Conservation (phyloP, 2,888 invertebrate species). For the Sminthurides aquaticus region DNA sequence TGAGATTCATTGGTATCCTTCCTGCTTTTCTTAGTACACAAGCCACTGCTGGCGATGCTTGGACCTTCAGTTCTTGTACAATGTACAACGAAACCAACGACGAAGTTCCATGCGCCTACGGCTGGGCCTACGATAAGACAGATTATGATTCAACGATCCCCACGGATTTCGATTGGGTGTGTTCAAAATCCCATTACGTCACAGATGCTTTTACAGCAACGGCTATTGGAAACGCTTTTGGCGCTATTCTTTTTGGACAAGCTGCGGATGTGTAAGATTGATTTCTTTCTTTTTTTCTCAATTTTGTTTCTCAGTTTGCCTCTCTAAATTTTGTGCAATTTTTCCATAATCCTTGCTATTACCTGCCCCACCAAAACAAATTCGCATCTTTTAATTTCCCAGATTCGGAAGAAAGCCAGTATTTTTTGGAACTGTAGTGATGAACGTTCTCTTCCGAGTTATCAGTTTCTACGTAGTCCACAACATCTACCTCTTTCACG, state of each 20-base stretch:
- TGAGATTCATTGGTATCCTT: no score
- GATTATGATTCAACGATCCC: conserved; percentile 40
- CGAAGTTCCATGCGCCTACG: conserved; percentile 3
- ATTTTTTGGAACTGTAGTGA: conserved; percentile 32
- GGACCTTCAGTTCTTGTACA: conserved; percentile 1
- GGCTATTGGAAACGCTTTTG: conserved; percentile 25
- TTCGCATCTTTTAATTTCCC: not conserved
- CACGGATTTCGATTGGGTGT: conserved; percentile 38
- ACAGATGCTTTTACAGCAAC: conserved; percentile 20
- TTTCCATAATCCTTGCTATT: not conserved
- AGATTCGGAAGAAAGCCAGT: conserved; percentile 39
- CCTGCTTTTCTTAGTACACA: not conserved
- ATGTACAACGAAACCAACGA: not conserved
- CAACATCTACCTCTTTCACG: conserved; percentile 21
- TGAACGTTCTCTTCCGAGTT: conserved; percentile 32
- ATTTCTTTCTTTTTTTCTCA: not conserved
- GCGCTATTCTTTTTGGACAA: conserved; percentile 32
- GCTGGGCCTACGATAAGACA: conserved; percentile 35
- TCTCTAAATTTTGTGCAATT: not conserved
- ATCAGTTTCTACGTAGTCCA: conserved; percentile 30
- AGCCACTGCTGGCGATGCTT: not conserved
- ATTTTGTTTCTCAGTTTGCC: conserved; percentile 3
- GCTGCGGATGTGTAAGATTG: conserved; percentile 29
- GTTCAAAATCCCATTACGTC: conserved; percentile 29
- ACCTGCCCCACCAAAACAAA: not conserved